These are phyloP conservation scores for Channa striata DNA, from an alignment of 2,797 vertebrate species.

Conservation along the genomic window DNA sequence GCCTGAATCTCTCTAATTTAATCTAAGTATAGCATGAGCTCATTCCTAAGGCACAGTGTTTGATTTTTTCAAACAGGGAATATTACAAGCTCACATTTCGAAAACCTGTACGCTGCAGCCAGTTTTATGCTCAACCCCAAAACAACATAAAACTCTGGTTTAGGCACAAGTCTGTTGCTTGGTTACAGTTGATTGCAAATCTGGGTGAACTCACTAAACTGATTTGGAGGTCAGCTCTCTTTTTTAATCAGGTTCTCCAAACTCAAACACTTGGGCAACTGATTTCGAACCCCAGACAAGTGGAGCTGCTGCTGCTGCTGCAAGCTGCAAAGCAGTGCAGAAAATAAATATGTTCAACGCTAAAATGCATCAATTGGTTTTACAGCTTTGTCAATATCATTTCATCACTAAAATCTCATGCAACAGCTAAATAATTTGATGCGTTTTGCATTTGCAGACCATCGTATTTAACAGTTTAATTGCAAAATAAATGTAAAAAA, in stretches of 20 bases:
- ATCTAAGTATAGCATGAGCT: slow-evolving; percentile 83
- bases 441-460: background rate
- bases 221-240: background rate
- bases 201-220: slow-evolving; percentile 10
- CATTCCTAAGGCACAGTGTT: slow-evolving; percentile 68
- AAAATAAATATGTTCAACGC: background rate
- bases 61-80: slow-evolving; percentile 71
- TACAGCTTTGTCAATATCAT: background rate
- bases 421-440: background rate
- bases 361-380: too few relatives aligned
- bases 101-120: slow-evolving; percentile 64
- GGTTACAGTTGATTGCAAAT: too few relatives aligned
- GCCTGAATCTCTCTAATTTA: slow-evolving; percentile 80
- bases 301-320: slow-evolving; percentile 32
- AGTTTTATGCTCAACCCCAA: slow-evolving; percentile 56
- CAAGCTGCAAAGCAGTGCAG: background rate
- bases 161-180: slow-evolving; percentile 37
- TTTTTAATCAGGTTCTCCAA: slow-evolving; percentile 1
- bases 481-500: background rate
- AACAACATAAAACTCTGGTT: slow-evolving; percentile 62
- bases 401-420: background rate
- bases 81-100: slow-evolving; percentile 77
- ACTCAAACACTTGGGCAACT: background rate
- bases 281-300: slow-evolving; percentile 18
- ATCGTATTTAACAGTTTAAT: background rate